Conservation (phyloP, 2,888 invertebrate genomes). For the Cataglyphis altisquamis region DNA sequence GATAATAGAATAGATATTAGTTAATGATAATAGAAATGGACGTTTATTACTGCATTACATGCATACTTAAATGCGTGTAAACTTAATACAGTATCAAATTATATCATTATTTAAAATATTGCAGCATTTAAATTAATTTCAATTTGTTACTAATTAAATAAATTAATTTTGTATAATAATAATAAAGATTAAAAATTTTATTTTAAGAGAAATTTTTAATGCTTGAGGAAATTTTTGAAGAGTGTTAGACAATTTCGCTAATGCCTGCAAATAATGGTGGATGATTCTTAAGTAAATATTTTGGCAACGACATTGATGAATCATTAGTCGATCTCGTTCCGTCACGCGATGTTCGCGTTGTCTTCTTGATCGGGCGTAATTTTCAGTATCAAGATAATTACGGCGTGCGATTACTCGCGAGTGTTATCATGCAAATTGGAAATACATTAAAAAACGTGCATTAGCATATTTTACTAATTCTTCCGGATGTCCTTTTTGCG, state of each 20-base stretch:
- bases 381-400: background rate
- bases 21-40: background rate
- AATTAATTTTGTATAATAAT: background rate
- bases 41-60: background rate
- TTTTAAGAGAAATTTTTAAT: background rate
- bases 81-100: background rate
- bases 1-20: too few relatives aligned
- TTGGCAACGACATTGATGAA: background rate
- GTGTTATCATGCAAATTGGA: background rate
- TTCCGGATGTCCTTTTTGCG: background rate
- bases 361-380: background rate
- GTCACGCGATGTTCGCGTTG: background rate
- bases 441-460: background rate
- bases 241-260: background rate
- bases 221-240: background rate
- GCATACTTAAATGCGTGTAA: background rate
- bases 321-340: background rate
- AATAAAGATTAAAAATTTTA: background rate
- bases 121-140: background rate
- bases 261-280: background rate
- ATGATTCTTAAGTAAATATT: background rate
- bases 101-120: background rate
- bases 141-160: constrained; percentile 15
- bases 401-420: background rate
- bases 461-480: background rate